Percentiles rank a stretch among this genome's conserved stretches.
phyloP scores from a whole-genome alignment of 1,140 invertebrate genomes.

The Zaprionus lachaisei region DNA sequence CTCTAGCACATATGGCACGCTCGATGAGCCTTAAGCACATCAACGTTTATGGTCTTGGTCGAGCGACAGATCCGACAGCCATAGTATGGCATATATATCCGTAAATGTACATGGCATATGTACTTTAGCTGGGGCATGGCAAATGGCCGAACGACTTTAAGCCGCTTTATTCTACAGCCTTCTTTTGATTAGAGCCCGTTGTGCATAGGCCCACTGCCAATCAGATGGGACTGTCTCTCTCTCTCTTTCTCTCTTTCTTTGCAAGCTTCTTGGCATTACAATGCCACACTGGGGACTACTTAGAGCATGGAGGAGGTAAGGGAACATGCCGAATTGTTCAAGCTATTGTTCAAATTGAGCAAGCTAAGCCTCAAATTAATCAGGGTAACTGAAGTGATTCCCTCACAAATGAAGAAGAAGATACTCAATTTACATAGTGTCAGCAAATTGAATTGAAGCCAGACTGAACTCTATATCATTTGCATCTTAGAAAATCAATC shows the following conservation, averaged over 20 bases:
- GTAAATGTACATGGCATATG: not conserved
- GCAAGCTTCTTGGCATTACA: not conserved
- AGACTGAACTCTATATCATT: too few relatives aligned
- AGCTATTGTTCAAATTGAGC: slow-evolving; percentile 3
- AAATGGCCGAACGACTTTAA: not conserved
- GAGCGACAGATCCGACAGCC: slow-evolving; percentile 11
- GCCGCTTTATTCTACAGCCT: not conserved
- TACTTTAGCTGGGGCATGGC: not conserved
- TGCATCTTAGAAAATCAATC: too few relatives aligned
- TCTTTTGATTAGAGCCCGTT: not conserved
- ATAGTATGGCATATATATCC: not conserved
- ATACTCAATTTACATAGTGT: too few relatives aligned
- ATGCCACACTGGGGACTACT: not conserved
- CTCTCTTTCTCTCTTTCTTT: not conserved
- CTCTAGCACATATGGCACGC: not conserved
- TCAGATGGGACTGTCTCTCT: not conserved
- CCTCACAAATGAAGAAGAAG: not conserved
- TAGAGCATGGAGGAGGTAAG: not conserved
- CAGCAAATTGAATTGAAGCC: not conserved
- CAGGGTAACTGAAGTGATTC: not conserved
- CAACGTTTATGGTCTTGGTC: slow-evolving; percentile 42
- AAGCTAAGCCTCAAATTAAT: not conserved
- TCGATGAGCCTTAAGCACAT: slow-evolving; percentile 35
- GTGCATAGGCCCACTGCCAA: not conserved
- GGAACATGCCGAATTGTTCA: not conserved